A percentile compares a stretch with the other conserved stretches of the same genome.
These are phyloP conservation scores for Xiphophorus birchmanni DNA, from an alignment of 2,797 vertebrate species.

Conservation along the genomic window DNA sequence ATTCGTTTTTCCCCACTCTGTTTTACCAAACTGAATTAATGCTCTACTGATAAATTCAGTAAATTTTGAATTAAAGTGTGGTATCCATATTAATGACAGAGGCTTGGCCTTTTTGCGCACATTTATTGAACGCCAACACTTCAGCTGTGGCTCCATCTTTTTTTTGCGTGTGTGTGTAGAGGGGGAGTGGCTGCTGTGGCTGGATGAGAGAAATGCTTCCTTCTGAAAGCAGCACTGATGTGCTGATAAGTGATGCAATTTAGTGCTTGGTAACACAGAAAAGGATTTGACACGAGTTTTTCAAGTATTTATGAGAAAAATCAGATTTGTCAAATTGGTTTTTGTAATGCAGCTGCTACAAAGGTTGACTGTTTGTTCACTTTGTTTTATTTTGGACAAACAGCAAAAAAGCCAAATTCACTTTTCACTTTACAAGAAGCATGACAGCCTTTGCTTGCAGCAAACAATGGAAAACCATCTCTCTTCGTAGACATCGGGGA, in stretches of 20 bases:
- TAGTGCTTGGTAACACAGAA: conserved; percentile 3
- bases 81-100: not conserved
- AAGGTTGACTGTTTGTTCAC: not conserved
- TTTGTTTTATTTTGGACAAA: not conserved
- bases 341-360: conserved; percentile 5
- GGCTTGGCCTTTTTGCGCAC: not conserved
- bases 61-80: not conserved
- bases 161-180: not conserved
- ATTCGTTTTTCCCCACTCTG: not conserved
- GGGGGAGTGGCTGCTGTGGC: not conserved
- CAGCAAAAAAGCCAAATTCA: not conserved
- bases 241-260: not conserved
- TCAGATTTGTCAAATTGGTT: not conserved
- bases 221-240: conserved; percentile 8
- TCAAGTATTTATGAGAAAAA: conserved; percentile 5
- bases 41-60: not conserved
- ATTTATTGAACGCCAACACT: not conserved
- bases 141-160: not conserved
- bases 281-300: not conserved
- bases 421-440: conserved; percentile 1
- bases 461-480: not conserved
- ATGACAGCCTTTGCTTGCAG: not conserved
- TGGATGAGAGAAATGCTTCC: not conserved
- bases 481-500: not conserved
- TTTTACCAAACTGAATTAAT: not conserved